Evolutionary conservation across 2,888 invertebrate genomes (phyloP).

Genomic region (Pristionchus arcanus): DNA sequence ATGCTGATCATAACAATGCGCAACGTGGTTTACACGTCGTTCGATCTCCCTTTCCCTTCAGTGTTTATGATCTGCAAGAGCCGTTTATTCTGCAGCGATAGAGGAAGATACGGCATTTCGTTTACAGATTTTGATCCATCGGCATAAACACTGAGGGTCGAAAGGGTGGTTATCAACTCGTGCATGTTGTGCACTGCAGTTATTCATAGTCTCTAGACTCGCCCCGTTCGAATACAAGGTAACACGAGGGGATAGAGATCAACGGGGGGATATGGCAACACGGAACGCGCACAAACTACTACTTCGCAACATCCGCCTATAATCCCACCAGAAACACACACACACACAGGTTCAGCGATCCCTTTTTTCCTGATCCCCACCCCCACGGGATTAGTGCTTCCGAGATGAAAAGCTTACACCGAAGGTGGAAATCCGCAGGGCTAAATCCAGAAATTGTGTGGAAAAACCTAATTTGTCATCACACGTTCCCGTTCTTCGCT

Average conservation of each 20-base stretch:
- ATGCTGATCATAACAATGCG: too few species aligned
- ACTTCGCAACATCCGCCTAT: neutral
- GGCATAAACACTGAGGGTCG: neutral
- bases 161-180: neutral
- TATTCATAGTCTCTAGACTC: constrained; percentile 12
- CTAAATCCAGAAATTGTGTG: neutral
- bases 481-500: neutral
- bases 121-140: constrained; percentile 6
- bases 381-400: neutral
- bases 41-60: too few species aligned
- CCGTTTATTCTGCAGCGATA: neutral
- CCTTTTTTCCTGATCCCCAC: neutral
- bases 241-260: constrained; percentile 4
- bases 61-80: neutral
- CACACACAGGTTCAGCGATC: neutral
- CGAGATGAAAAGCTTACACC: neutral
- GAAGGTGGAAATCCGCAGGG: neutral
- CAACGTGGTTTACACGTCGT: too few species aligned
- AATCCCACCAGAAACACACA: neutral
- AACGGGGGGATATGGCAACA: neutral
- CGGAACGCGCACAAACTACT: neutral
- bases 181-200: neutral
- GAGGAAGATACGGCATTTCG: neutral
- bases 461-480: neutral
- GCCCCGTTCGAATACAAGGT: neutral